Evolutionary conservation across 2,888 invertebrate genomes (phyloP).

Genomic region (Omphaloscelis lunosa): DNA sequence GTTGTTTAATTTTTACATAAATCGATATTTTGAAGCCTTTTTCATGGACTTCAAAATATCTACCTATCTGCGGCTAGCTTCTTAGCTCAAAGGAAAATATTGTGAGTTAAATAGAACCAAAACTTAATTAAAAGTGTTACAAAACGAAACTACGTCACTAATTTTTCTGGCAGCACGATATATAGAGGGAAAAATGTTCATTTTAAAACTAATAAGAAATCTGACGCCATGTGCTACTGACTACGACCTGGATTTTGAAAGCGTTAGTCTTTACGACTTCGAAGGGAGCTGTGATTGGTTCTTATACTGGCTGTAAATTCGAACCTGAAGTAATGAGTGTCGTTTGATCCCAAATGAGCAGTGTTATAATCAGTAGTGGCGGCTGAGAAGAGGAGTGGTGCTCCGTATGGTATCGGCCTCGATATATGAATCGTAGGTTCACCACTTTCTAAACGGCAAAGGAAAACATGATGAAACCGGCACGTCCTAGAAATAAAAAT

Average conservation of each 20-base stretch:
- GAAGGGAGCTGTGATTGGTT: constrained; percentile 37
- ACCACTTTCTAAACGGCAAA: not conserved
- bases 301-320: constrained; percentile 28
- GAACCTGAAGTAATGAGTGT: constrained; percentile 13
- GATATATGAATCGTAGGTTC: not conserved
- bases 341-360: constrained; percentile 2
- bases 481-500: not conserved
- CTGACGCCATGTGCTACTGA: constrained; percentile 54
- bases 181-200: constrained; percentile 48
- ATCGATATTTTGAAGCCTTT: not conserved
- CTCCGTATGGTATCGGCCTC: not conserved
- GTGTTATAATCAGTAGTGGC: not conserved
- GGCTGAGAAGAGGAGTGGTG: not conserved
- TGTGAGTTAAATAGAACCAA: not conserved
- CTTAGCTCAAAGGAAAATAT: not conserved
- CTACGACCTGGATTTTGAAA: constrained; percentile 48
- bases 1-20: not conserved
- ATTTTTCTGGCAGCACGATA: constrained; percentile 22
- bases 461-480: not conserved
- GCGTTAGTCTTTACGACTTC: constrained; percentile 39
- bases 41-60: too few species aligned
- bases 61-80: too few species aligned
- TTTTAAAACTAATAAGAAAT: constrained; percentile 62
- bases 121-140: constrained; percentile 23
- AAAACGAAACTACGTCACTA: constrained; percentile 25